Evolutionary conservation across 2,888 invertebrate species (phyloP), one percentile per base, ranked within the genome.

Genomic region (Muscina levida): DNA sequence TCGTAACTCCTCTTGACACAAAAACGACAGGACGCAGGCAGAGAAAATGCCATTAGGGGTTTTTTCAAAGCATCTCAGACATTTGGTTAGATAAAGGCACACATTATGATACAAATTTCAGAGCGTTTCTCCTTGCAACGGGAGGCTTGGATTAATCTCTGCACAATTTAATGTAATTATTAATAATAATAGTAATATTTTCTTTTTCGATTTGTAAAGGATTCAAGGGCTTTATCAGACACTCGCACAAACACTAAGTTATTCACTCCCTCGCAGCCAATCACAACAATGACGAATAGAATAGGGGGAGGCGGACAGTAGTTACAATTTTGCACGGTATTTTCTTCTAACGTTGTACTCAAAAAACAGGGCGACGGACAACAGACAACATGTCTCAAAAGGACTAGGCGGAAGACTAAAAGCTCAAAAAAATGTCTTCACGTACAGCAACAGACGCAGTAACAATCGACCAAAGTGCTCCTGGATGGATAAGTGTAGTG

Each of bases 371-470:
- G 46, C 51, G 75, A 81, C 48, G 67, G 42, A 62, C 42, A 85
- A 85, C 85, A 84, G 42, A 84, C 83, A 85, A 88, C 87, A 87
- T 85, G 85, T 85, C 87, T 85, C 86, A 84, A 86, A 86, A 87
- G 87, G 85, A 88, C 85, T 84, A 85, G 85, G 84, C 88, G 87
- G 88, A 87, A 87, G 88, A 87, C 87, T 87, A 85, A 82, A 77
- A 81, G 72, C 72, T 77, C 79, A 77, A 74, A 76, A 82, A 77
- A 65, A 66, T 68, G 76, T 74, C 65, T 77, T 77, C 75, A 72
- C 79, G 77, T 80, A 77, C 77, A 72, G 65, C 57, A 71, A 17
- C 76, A 66, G 24, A 71, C 53, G 65, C 22, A 66, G 59, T 17
- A 22, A 6, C 15, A 13, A 56, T 8, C 15, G 11, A 62, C 59